These are phyloP conservation scores for Esox lucius DNA, from an alignment of 2,797 vertebrate species.

Conservation along the genomic window DNA sequence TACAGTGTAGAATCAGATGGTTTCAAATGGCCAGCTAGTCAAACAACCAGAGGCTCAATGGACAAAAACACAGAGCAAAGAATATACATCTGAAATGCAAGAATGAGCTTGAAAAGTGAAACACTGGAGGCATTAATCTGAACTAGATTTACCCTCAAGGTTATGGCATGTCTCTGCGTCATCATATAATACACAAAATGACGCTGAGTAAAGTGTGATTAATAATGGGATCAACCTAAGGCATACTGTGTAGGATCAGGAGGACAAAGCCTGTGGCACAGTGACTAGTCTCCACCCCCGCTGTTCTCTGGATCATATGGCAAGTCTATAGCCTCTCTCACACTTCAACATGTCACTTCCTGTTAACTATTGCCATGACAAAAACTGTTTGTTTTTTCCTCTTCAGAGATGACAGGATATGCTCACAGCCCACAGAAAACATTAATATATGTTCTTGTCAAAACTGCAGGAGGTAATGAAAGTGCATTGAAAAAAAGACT, in stretches of 20 bases:
- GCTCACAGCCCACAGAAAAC: slow-evolving; percentile 1
- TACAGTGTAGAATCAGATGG: too few relatives aligned
- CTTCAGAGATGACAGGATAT: neutral
- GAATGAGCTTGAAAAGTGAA: too few relatives aligned
- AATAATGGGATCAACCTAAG: neutral
- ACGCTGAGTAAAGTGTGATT: neutral
- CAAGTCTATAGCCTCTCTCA: neutral
- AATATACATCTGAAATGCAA: too few relatives aligned
- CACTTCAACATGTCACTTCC: slow-evolving; percentile 42
- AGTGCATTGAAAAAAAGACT: neutral
- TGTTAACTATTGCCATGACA: slow-evolving; percentile 50
- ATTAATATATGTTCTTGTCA: neutral
- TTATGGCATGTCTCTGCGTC: too few relatives aligned
- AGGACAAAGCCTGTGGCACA: neutral
- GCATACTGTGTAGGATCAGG: neutral
- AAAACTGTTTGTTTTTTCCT: slow-evolving; percentile 23
- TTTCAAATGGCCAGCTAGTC: too few relatives aligned
- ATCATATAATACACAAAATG: neutral
- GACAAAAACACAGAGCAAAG: too few relatives aligned
- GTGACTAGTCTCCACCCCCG: slow-evolving; percentile 1
- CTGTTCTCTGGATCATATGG: neutral
- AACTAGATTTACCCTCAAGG: too few relatives aligned
- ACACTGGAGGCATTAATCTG: too few relatives aligned
- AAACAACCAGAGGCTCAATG: too few relatives aligned
- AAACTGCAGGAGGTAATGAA: neutral